These are phyloP conservation scores for Adelges cooleyi DNA, from an alignment of 1,140 invertebrate species.

Conservation along the genomic window DNA sequence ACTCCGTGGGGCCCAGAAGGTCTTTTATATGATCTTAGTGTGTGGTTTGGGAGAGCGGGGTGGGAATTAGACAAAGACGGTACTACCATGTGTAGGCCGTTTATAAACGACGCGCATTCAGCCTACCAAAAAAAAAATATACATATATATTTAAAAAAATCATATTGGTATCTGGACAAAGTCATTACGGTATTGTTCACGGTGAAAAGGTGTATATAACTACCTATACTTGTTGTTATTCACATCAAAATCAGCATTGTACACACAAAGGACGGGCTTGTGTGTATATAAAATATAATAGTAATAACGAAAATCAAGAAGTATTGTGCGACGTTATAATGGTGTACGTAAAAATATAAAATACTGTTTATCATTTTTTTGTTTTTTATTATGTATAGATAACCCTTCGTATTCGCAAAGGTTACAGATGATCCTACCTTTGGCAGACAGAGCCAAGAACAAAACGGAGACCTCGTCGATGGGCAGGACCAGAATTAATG, in stretches of 20 bases:
- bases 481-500: constrained; percentile 11
- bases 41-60: not conserved
- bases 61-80: not conserved
- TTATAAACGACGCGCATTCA: constrained; percentile 4
- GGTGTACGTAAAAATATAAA: too few species aligned
- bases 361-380: not conserved
- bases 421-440: not conserved
- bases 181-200: not conserved
- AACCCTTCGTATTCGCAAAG: constrained; percentile 16
- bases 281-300: constrained; percentile 13
- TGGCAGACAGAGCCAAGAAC: constrained; percentile 2
- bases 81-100: constrained; percentile 22
- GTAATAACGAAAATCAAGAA: constrained; percentile 16
- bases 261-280: not conserved
- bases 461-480: constrained; percentile 8
- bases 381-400: too few species aligned
- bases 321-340: too few species aligned
- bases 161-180: constrained; percentile 25
- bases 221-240: not conserved
- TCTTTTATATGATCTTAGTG: constrained; percentile 14
- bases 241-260: constrained; percentile 9
- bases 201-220: not conserved
- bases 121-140: too few species aligned
- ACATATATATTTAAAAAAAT: not conserved
- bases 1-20: constrained; percentile 5